Evolutionary conservation across 2,888 invertebrate genomes (phyloP).

Genomic region (Sceliomorpha sp.): DNA sequence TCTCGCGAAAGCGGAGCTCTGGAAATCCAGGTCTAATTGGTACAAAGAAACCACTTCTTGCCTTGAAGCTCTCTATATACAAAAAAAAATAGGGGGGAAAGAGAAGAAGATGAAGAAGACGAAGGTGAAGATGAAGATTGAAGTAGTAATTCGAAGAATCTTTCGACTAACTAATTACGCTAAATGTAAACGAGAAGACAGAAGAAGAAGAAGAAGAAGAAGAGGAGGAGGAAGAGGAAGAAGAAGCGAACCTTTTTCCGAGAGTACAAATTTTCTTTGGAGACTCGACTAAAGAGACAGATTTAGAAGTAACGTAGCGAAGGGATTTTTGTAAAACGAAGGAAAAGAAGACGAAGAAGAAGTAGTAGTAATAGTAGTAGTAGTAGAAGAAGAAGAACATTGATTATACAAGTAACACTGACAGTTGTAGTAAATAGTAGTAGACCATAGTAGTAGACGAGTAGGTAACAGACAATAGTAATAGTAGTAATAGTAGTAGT

Average conservation of each 20-base stretch:
- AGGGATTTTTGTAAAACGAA: slow-evolving; percentile 19
- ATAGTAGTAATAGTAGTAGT: too few relatives aligned
- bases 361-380: too few relatives aligned
- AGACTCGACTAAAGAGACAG: slow-evolving; percentile 53
- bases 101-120: slow-evolving; percentile 26
- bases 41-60: slow-evolving; percentile 80
- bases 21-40: slow-evolving; percentile 75
- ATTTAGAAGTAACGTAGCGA: slow-evolving; percentile 39
- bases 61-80: slow-evolving; percentile 79
- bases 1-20: slow-evolving; percentile 65
- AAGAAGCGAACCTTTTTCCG: slow-evolving; percentile 62
- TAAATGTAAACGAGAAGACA: slow-evolving; percentile 42
- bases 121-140: slow-evolving; percentile 10
- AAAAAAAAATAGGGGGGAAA: too few relatives aligned
- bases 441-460: too few relatives aligned
- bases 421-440: too few relatives aligned
- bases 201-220: too few relatives aligned
- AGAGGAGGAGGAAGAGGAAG: too few relatives aligned
- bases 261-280: slow-evolving; percentile 77
- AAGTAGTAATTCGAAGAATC: slow-evolving; percentile 42
- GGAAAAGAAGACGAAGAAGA: slow-evolving; percentile 11
- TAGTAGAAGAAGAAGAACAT: too few relatives aligned
- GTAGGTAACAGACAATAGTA: too few relatives aligned
- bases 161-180: slow-evolving; percentile 38
- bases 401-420: too few relatives aligned